Evolutionary conservation across 2,888 invertebrate genomes (phyloP).

Genomic region (Anaspis maculata): DNA sequence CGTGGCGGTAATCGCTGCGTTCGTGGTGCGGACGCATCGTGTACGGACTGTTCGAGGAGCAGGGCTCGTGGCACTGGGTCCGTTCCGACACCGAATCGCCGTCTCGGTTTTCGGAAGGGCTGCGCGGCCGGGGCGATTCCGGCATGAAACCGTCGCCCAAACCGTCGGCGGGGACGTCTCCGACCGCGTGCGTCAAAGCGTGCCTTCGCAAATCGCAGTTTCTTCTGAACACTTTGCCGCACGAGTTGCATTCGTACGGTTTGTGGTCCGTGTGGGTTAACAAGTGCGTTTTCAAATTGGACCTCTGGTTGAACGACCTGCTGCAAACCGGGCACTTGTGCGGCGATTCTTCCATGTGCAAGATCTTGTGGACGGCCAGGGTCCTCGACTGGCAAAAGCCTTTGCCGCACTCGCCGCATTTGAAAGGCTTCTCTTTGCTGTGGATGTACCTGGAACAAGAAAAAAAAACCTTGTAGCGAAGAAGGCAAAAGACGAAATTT

Average conservation of each 20-base stretch:
- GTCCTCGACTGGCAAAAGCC: conserved; percentile 97
- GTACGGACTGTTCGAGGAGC: conserved; percentile 46
- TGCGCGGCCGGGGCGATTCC: conserved; percentile 34
- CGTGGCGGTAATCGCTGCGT: conserved; percentile 34
- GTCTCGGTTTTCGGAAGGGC: conserved; percentile 31
- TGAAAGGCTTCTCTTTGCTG: conserved; percentile 97
- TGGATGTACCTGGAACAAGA: conserved; percentile 77
- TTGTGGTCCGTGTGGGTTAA: conserved; percentile 89
- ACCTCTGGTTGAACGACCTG: conserved; percentile 86
- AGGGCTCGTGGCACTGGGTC: conserved; percentile 56
- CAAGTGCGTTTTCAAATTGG: conserved; percentile 85
- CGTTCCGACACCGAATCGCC: conserved; percentile 47
- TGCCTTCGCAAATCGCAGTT: conserved; percentile 88
- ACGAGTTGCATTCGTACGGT: conserved; percentile 70
- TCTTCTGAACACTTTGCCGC: conserved; percentile 83
- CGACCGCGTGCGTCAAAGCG: conserved; percentile 83
- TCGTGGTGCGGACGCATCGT: conserved; percentile 65
- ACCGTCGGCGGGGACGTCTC: conserved; percentile 72
- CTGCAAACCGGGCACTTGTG: conserved; percentile 91
- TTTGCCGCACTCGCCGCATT: conserved; percentile 92
- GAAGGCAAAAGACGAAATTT: conserved; percentile 7
- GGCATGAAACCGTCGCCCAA: conserved; percentile 37
- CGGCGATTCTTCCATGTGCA: conserved; percentile 91
- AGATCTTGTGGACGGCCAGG: conserved; percentile 90
- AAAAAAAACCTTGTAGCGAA: too few relatives aligned